Base-by-base conservation (phyloP, 2,113 vertebrate species). In the Pleuronectes platessa region DNA sequence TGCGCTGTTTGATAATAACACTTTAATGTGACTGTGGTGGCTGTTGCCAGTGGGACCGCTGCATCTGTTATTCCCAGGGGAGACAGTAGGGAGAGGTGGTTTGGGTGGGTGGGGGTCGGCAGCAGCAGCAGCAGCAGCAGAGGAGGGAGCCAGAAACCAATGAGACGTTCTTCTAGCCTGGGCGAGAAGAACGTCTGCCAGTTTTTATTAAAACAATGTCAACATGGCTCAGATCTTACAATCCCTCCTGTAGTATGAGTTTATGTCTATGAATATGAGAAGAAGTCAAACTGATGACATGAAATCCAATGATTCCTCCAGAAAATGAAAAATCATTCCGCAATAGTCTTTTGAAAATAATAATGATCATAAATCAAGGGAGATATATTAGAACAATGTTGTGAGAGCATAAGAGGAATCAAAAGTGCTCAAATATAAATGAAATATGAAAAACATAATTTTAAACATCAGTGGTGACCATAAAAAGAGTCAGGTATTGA, bases 1-100 rank as follows among this genome's bases (percentile, higher is more conserved):
- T 76, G 56, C 40, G 45, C 53, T 64, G 68, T 85, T 79, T 85
- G 86, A 88, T 83, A 85, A 79, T 70, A 81, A 55, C 69, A 64
- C 55, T 80, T 82, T 82, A 88, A 86, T 78, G 78, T 65, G 71
- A 61, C 62, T 58, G 68, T 27, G 24, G 24, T n/a, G 31, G 61
- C 61, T 71, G 65, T 2, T 71, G 66, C 67, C 65, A 68, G 65
- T 76, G 73, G 71, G 63, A 68, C 53, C 31, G 31, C 54, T 47
- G 26, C 64, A 66, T 71, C 70, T 66, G 64, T 35, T 60, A 7
- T 51, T 79, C 78, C 56, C 82, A 54, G 14, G 58, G 56, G 56
- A 63, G 23, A 58, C 5, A 9, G 13, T 4, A n/a, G 2, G 37
- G 2, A 56, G 21, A 11, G 26, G 56, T 17, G 7, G 14, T 51